Percentiles rank a stretch among this genome's conserved stretches.
Evolutionary conservation across 2,888 invertebrate genomes (phyloP).

Genomic region (Branchipolynoe longqiensis): DNA sequence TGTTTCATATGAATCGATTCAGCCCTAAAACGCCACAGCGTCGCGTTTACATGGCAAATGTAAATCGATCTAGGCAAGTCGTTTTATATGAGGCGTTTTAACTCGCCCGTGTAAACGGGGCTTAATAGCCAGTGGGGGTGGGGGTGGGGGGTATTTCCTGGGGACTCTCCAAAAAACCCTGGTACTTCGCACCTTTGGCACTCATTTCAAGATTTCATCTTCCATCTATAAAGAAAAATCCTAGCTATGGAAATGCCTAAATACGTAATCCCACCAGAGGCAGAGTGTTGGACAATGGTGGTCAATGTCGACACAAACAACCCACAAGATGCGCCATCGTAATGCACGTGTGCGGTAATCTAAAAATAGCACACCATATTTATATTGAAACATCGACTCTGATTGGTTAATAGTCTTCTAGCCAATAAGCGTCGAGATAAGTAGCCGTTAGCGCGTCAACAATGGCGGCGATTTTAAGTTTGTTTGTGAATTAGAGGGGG

Average conservation of each 20-base stretch:
- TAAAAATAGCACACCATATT: background rate
- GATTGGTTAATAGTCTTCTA: background rate
- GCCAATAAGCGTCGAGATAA: background rate
- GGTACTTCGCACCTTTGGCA: too few relatives aligned
- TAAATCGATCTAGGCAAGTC: too few relatives aligned
- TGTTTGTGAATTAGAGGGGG: background rate
- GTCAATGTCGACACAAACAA: background rate
- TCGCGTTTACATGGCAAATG: too few relatives aligned
- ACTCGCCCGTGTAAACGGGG: too few relatives aligned
- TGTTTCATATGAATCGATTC: too few relatives aligned
- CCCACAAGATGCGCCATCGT: background rate
- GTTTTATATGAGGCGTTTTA: too few relatives aligned
- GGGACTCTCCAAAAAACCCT: too few relatives aligned
- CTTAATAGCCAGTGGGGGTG: too few relatives aligned
- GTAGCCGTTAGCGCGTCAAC: slow-evolving; percentile 5
- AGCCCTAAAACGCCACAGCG: too few relatives aligned
- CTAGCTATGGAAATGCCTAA: background rate
- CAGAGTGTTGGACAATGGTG: background rate
- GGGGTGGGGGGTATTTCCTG: too few relatives aligned
- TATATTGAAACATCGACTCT: background rate
- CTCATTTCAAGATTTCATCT: too few relatives aligned
- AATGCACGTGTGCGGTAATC: background rate
- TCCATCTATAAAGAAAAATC: background rate
- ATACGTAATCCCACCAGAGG: background rate
- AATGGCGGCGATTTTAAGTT: slow-evolving; percentile 53